Evolutionary conservation across 2,888 invertebrate genomes (phyloP).

Genomic region (Laothoe populi): DNA sequence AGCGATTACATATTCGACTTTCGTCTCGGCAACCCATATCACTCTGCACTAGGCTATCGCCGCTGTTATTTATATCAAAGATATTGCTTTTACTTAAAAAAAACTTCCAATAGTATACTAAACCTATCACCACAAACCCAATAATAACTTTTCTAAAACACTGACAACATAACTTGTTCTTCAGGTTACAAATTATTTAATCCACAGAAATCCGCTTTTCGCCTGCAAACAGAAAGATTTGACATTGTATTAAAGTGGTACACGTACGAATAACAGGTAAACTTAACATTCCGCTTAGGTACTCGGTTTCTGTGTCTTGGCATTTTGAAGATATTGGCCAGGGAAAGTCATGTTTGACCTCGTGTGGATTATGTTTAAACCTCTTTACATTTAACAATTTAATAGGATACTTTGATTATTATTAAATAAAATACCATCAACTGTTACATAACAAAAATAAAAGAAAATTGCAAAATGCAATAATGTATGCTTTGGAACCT

Average conservation of each 20-base stretch:
- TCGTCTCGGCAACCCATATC: no score
- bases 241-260: conserved; percentile 1
- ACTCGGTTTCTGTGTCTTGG: conserved; percentile 39
- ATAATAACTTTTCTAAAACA: no score
- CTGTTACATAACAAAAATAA: neutral
- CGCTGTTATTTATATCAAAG: no score
- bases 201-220: neutral
- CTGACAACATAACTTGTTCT: no score
- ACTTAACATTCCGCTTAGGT: conserved; percentile 51
- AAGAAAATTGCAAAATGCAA: no score
- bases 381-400: conserved; percentile 14
- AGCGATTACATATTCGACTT: no score
- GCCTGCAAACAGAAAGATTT: neutral
- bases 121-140: no score
- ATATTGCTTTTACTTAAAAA: no score
- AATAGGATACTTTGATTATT: neutral
- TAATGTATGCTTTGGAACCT: no score
- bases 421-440: neutral
- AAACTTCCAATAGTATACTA: no score
- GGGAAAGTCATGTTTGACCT: conserved; percentile 50
- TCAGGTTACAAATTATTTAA: neutral
- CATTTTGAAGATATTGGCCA: conserved; percentile 37
- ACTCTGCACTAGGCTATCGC: no score
- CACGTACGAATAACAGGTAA: conserved; percentile 30
- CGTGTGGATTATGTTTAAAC: conserved; percentile 35